Base-by-base conservation (phyloP, 2,888 invertebrate species). In the Idaea dimidiata region DNA sequence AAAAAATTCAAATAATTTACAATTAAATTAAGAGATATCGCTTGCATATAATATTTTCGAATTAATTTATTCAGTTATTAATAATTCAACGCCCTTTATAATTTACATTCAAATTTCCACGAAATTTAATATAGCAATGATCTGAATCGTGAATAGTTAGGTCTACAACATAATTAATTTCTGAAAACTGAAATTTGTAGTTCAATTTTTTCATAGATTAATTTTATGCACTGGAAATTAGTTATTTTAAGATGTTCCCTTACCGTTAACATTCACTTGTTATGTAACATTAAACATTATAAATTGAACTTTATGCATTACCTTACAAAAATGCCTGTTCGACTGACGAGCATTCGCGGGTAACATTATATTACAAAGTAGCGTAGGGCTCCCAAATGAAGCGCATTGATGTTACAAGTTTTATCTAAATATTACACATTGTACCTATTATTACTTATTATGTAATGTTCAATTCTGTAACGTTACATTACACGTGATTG, bases 11-110 rank as follows among this genome's bases (percentile, higher is more conserved):
- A 60, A 33, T 33, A 60, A 59, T 55, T 18, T 55, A 56, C 55
- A 16, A 17, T 60, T 32, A 57, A 32, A 60, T 60, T 31, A 56
- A 60, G 17, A 56, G 32, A 55, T 56, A 33, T 18, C 14, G 17
- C 16, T 7, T 16, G 14, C 8, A 14, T 43, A 43, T 43, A 43
- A 43, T 43, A 43, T 43, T 43, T 43, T 43, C 43, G 43, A 43
- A 43, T 18, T 56, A 56, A 56, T 56, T 4, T 17, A 56, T 56
- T 17, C 56, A 56, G 18, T 24, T 10, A 17, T 18, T 17, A 56
- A 56, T 56, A 17, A 56, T 17, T 56, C 56, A 56, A 17, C 56
- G 18, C 14, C 8, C 18, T 56, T 56, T 16, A 56, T 56, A 56
- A 56, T 16, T 17, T 18, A 18, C 8, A 56, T 56, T 56, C 18